These are phyloP conservation scores for Icerya purchasi DNA, from an alignment of 2,888 invertebrate genomes.

Conservation along the genomic window DNA sequence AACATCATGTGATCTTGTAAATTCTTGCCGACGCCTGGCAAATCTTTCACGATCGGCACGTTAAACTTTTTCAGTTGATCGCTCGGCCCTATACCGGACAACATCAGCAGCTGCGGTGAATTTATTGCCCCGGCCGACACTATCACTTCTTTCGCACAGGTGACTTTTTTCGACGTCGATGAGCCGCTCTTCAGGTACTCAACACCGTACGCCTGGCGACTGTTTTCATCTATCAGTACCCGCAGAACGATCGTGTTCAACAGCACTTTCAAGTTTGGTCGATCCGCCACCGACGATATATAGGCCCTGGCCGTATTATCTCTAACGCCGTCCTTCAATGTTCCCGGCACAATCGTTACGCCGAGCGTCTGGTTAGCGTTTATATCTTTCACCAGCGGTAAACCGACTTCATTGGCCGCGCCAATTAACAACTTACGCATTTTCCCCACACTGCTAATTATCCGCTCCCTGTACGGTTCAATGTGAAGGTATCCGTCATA, in stretches of 20 bases:
- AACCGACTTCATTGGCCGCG: background rate
- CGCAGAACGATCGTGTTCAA: slow-evolving; percentile 34
- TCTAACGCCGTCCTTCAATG: slow-evolving; percentile 22
- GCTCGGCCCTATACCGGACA: slow-evolving; percentile 62
- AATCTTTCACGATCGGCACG: slow-evolving; percentile 57
- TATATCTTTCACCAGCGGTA: background rate
- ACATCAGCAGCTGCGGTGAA: slow-evolving; percentile 79
- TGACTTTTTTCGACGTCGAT: slow-evolving; percentile 25
- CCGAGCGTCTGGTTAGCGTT: background rate
- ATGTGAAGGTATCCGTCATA: background rate
- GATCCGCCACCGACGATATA: slow-evolving; percentile 27
- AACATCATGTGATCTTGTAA: slow-evolving; percentile 74
- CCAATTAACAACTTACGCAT: background rate
- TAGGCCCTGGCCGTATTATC: slow-evolving; percentile 27
- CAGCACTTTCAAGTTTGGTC: slow-evolving; percentile 35
- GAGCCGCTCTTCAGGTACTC: slow-evolving; percentile 38
- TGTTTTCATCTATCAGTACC: slow-evolving; percentile 47
- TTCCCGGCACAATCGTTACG: background rate
- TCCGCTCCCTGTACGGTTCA: background rate
- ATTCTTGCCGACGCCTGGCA: slow-evolving; percentile 64
- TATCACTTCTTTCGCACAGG: slow-evolving; percentile 62
- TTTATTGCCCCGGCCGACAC: slow-evolving; percentile 79
- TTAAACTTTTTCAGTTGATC: slow-evolving; percentile 44
- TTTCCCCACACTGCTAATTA: background rate
- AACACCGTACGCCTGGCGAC: slow-evolving; percentile 44